phyloP scores from a whole-genome alignment of 2,797 vertebrate species.

The Psittacula derbiana region DNA sequence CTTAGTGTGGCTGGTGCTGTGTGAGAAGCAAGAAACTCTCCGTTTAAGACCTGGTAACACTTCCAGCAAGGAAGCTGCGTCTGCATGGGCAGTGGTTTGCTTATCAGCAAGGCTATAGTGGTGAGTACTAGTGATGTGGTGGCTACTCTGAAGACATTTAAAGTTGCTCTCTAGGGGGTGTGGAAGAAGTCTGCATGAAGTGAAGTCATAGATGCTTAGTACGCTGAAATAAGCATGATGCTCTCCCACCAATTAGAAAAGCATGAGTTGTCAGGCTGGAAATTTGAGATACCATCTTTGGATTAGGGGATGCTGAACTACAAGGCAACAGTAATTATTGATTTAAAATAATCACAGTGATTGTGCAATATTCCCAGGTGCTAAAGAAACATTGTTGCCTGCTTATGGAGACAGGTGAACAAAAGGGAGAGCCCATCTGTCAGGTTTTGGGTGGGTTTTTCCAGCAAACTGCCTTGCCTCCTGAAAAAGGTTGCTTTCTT shows the following conservation, averaged over 20 bases:
- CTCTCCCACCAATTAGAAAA: background rate
- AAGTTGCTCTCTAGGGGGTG: background rate
- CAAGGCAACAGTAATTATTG: background rate
- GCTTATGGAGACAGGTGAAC: background rate
- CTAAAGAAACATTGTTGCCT: background rate
- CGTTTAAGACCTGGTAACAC: background rate
- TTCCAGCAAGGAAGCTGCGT: background rate
- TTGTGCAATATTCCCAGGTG: background rate
- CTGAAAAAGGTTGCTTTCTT: background rate
- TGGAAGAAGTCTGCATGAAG: background rate
- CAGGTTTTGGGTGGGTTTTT: background rate
- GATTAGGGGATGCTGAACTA: background rate
- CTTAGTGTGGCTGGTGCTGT: background rate
- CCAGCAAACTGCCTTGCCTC: background rate
- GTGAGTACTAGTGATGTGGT: background rate
- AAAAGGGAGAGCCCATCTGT: background rate
- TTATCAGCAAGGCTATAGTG: background rate
- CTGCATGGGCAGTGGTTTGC: background rate
- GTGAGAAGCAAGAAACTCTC: background rate
- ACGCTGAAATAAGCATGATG: background rate
- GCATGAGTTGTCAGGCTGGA: slow-evolving; percentile 13
- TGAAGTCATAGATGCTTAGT: background rate
- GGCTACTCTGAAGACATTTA: background rate
- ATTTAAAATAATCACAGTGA: background rate
- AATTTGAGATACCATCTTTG: slow-evolving; percentile 2